Evolutionary conservation across 2,888 invertebrate genomes (phyloP), one percentile per base, ranked within the genome.

Genomic region (Crepidodera aurea): DNA sequence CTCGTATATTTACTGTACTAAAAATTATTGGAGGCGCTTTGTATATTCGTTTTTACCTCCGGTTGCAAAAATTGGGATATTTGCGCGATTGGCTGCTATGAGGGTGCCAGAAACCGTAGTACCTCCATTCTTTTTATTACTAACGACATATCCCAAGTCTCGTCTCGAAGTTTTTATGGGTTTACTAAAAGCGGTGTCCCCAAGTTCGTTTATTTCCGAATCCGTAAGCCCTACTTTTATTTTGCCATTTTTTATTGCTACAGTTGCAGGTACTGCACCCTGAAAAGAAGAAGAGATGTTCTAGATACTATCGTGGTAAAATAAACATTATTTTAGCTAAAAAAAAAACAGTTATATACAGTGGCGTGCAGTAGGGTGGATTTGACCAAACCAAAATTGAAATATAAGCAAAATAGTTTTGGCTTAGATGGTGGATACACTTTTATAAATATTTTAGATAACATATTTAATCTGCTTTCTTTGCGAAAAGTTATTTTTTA

Each of bases 71-170:
- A 99, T 85, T 8, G 88, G 86, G 73, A 99, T 95, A 4, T 91
- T 93, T 6, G 90, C 90, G 67, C 87, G 83, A 64, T 92, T 86
- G 0, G 98, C 93, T 5, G 92, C 87, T 27, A 95, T 83, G 83
- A 98, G 90, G 0, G 98, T 99, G 0, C 93, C 96, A 0, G 97
- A 92, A 0, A 99, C 98, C 0, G 99, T 99, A 0, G 98, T 98
- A 1, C 98, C 98, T 0, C 98, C 97, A 75, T 88, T 89, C 18
- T 87, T 77, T 51, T 83, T 82, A 69, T 86, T 84, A n/a, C 90
- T 88, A 10, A 91, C 72, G 8, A 92, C 88, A 65, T 86, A 89
- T 0, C 95, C 88, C 25, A 97, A 83, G 83, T 98, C 96, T 67
- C 96, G 84, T 7, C 94, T 84, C 0, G 98, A 97, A 16, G 93